Conservation (phyloP, 2,113 vertebrate genomes). For the Lepidiolamprologus cunningtoni region DNA sequence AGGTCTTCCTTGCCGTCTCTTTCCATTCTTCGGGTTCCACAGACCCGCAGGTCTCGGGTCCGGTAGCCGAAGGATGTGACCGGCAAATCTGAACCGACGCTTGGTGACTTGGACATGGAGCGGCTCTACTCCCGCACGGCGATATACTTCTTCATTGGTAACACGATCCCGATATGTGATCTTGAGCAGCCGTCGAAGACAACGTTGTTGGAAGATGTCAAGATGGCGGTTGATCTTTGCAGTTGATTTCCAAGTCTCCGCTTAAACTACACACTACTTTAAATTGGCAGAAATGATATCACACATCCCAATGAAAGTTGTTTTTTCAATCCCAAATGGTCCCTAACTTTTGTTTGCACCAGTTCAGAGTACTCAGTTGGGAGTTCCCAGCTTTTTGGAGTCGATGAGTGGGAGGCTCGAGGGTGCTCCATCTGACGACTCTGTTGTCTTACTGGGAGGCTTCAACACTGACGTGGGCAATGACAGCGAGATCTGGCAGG, state of each 20-base stretch:
- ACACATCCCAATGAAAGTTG: background rate
- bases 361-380: background rate
- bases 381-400: background rate
- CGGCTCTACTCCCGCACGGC: rapidly evolving
- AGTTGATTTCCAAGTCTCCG: no score
- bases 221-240: no score
- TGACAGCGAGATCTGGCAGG: background rate
- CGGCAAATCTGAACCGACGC: no score
- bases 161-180: no score
- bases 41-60: no score
- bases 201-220: no score
- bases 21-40: no score
- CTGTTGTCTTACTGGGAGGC: background rate
- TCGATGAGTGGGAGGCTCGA: background rate
- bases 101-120: no score
- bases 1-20: no score
- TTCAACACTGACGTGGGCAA: background rate
- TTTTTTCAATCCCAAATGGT: background rate
- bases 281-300: background rate
- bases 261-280: background rate
- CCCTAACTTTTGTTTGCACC: background rate
- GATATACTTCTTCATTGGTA: no score
- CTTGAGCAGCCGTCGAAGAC: no score
- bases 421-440: background rate
- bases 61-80: no score